These are phyloP conservation scores for Pantelozetes paolii DNA, from an alignment of 2,888 invertebrate genomes.

Conservation along the genomic window DNA sequence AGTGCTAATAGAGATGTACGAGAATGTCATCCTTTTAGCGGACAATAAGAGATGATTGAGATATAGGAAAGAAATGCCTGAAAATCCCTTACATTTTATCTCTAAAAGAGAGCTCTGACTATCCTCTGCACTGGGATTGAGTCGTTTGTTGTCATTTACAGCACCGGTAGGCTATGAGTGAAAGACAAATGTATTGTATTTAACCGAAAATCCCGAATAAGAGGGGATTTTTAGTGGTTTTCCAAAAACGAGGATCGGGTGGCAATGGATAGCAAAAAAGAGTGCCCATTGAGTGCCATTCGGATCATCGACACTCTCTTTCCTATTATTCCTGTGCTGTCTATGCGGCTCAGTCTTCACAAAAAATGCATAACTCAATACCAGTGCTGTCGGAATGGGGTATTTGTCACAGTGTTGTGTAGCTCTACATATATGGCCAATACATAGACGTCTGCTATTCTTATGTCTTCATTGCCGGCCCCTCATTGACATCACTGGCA, in stretches of 20 bases:
- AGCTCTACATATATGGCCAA: neutral
- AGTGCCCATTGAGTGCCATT: neutral
- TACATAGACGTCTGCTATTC: neutral
- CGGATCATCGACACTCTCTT: neutral
- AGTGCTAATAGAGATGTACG: neutral
- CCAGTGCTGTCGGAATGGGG: neutral
- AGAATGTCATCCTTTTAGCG: neutral
- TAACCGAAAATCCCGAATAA: neutral
- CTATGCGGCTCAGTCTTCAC: neutral
- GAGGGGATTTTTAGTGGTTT: conserved; percentile 9
- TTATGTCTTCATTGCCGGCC: neutral
- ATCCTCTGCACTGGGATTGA: too few relatives aligned
- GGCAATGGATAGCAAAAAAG: too few relatives aligned
- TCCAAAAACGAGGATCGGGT: conserved; percentile 1
- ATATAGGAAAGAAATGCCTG: too few relatives aligned
- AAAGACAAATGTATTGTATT: neutral
- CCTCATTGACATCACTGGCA: neutral
- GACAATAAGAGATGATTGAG: too few relatives aligned
- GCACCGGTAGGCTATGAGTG: neutral
- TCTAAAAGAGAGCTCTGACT: too few relatives aligned
- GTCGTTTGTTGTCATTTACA: neutral
- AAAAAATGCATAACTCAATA: neutral
- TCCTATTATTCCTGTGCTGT: neutral
- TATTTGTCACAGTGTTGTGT: neutral
- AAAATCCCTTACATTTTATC: too few relatives aligned